phyloP scores from a whole-genome alignment of 2,113 vertebrate genomes.

The Mellivora capensis region DNA sequence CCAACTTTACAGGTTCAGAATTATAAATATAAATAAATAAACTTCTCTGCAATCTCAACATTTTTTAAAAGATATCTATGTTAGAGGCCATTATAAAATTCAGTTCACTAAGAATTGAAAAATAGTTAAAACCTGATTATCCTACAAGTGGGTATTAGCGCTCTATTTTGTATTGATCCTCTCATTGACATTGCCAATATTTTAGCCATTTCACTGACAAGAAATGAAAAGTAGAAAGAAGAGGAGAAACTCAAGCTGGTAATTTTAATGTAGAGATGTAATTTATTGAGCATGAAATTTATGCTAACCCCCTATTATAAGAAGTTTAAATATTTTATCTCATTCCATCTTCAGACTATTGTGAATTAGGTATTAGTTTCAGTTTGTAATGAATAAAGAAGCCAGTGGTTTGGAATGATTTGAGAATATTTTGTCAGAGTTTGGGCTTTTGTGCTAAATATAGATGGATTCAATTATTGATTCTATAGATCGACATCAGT shows the following conservation, averaged over 20 bases:
- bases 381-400: neutral
- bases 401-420: neutral
- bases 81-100: neutral
- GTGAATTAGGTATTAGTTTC: neutral
- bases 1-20: neutral
- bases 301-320: neutral
- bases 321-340: slow-evolving; percentile 1
- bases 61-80: neutral
- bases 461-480: neutral
- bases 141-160: neutral
- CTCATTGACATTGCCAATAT: neutral
- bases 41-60: neutral
- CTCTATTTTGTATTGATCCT: neutral
- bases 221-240: neutral
- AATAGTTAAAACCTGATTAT: neutral
- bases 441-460: neutral
- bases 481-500: neutral
- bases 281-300: neutral
- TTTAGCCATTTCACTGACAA: neutral
- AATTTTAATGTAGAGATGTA: neutral
- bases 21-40: slow-evolving; percentile 12
- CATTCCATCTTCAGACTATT: neutral
- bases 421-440: neutral
- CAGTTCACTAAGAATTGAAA: neutral
- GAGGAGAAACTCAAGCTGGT: neutral